Evolutionary conservation across 1,140 invertebrate genomes (phyloP).

Genomic region (Leptinotarsa defecta): DNA sequence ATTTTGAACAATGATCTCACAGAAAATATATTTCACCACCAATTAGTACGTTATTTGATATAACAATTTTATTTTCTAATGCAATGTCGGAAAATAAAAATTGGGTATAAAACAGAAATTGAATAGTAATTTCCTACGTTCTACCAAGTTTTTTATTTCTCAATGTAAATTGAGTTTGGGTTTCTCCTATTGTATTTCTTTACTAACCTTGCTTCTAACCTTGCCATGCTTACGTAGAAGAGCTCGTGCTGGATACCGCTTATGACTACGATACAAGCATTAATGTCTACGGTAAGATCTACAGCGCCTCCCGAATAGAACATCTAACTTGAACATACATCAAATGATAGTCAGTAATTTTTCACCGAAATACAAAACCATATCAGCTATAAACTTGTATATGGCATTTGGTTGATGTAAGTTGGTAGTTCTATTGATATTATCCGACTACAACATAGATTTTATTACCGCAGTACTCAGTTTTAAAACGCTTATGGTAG

Average conservation of each 20-base stretch:
- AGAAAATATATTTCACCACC: no score
- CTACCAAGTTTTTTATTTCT: no score
- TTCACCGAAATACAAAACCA: no score
- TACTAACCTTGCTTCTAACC: constrained; percentile 34
- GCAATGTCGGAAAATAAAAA: no score
- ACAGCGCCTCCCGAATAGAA: neutral
- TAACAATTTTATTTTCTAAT: no score
- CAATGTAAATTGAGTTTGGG: neutral
- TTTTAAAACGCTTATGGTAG: no score
- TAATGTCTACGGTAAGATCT: constrained; percentile 49
- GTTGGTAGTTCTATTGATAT: neutral
- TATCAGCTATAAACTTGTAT: neutral
- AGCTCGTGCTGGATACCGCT: constrained; percentile 54
- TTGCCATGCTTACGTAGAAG: constrained; percentile 53
- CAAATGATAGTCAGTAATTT: neutral
- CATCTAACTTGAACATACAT: neutral
- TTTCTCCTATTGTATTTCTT: neutral
- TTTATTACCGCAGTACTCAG: no score
- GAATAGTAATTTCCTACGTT: no score
- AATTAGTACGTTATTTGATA: no score
- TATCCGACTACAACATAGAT: neutral
- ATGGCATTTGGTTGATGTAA: neutral
- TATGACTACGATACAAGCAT: constrained; percentile 54
- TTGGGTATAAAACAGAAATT: no score
- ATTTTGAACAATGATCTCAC: no score